Percentiles rank a stretch among this genome's conserved stretches.
phyloP scores from a whole-genome alignment of 53 echinoderm and acorn worm species.

The Pentamera pediparva region DNA sequence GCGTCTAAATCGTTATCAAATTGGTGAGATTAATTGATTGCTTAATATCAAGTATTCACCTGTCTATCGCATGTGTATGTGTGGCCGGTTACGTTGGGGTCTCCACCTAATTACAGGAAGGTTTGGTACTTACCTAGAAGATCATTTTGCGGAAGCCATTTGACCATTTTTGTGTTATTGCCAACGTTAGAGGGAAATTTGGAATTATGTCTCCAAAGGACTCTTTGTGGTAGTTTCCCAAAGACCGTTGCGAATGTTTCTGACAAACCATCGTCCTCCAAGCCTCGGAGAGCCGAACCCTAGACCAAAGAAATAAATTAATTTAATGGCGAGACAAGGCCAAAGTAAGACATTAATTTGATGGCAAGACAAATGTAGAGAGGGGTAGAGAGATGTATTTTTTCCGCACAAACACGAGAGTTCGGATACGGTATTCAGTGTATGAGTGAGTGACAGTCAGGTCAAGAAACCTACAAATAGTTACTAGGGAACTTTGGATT shows the following conservation, averaged over 20 bases:
- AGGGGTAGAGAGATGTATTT: too few relatives aligned
- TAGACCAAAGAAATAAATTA: neutral
- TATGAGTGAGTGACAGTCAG: neutral
- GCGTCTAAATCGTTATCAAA: too few relatives aligned
- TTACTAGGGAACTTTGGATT: too few relatives aligned
- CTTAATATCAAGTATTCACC: too few relatives aligned
- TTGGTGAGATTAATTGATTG: too few relatives aligned
- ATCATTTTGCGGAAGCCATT: slow-evolving; percentile 84
- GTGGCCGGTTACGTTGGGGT: too few relatives aligned
- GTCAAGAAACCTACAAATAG: too few relatives aligned
- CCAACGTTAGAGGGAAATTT: slow-evolving; percentile 46
- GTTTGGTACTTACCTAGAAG: slow-evolving; percentile 65
- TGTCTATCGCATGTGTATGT: too few relatives aligned
- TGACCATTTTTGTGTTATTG: slow-evolving; percentile 63
- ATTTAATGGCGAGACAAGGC: neutral
- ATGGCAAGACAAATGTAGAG: too few relatives aligned
- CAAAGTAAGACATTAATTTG: neutral
- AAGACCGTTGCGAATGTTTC: slow-evolving; percentile 47
- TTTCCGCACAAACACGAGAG: too few relatives aligned
- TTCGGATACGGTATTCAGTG: neutral
- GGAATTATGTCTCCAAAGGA: slow-evolving; percentile 73
- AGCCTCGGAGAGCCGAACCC: slow-evolving; percentile 12
- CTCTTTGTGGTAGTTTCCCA: slow-evolving; percentile 57
- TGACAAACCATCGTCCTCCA: neutral
- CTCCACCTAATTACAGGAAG: too few relatives aligned